Conservation (phyloP, 2,888 invertebrate genomes). For the Pollenia labialis region DNA sequence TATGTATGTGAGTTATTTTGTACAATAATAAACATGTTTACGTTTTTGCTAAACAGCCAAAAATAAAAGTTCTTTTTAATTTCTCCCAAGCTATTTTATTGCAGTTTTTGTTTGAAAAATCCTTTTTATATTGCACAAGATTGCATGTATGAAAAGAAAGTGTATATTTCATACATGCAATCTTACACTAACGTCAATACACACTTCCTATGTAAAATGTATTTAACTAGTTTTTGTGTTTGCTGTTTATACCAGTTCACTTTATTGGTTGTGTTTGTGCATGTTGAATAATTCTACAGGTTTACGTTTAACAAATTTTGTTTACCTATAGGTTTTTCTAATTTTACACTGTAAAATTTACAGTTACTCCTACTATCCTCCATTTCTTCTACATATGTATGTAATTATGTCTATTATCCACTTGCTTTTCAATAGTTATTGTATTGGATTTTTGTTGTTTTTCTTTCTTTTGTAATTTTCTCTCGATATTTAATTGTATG, state of each 20-base stretch:
- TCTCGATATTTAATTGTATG: constrained; percentile 5
- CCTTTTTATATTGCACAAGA: no score
- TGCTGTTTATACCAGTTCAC: constrained; percentile 25
- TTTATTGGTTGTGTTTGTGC: constrained; percentile 59
- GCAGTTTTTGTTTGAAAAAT: no score
- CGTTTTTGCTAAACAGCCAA: neutral
- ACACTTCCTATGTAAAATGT: neutral
- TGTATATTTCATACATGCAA: no score
- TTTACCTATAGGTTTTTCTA: neutral
- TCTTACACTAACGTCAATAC: no score
- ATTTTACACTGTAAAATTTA: no score
- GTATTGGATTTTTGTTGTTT: neutral
- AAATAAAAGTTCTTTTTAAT: no score
- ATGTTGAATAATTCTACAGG: constrained; percentile 55
- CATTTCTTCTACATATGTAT: no score
- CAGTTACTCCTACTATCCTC: neutral
- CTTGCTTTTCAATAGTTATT: constrained; percentile 20
- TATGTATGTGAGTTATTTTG: no score
- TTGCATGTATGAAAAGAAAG: no score
- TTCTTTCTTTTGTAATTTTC: neutral
- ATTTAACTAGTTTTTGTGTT: neutral
- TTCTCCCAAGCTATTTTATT: no score
- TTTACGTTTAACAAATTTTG: constrained; percentile 19
- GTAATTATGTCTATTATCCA: no score
- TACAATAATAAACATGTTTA: neutral